Conservation (phyloP, 2,797 vertebrate genomes). For the Poecilia velifera region DNA sequence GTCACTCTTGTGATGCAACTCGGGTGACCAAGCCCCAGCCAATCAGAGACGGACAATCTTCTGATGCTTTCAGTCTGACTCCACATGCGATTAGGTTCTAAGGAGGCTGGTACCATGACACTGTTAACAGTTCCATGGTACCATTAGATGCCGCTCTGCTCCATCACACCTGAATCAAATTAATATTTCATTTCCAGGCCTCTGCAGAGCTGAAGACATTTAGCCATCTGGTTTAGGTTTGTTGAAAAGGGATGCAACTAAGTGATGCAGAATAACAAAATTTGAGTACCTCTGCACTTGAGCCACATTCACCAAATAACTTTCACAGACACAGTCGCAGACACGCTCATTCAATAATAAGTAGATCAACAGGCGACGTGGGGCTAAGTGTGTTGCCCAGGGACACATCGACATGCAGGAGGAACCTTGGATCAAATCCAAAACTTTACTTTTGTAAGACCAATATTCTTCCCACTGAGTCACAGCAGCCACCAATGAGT, state of each 20-base stretch:
- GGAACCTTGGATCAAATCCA: not conserved
- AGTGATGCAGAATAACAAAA: not conserved
- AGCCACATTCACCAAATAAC: not conserved
- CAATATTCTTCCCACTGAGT: not conserved
- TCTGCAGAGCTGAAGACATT: not conserved
- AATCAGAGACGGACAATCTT: no score
- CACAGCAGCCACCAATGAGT: not conserved
- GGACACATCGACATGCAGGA: not conserved
- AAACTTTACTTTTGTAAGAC: not conserved
- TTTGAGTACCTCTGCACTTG: not conserved
- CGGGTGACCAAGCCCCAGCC: no score
- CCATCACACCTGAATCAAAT: not conserved
- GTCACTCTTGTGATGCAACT: no score
- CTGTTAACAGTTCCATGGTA: not conserved
- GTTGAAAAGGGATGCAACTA: not conserved
- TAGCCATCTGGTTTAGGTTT: not conserved
- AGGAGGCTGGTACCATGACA: no score
- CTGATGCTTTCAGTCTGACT: no score
- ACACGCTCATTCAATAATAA: not conserved
- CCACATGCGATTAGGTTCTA: no score
- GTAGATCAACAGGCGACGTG: not conserved
- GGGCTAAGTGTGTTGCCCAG: not conserved
- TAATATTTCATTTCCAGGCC: not conserved
- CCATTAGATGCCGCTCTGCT: not conserved
- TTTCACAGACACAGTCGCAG: not conserved